Conservation (phyloP, 2,797 vertebrate genomes). For the Staurois parvus region DNA sequence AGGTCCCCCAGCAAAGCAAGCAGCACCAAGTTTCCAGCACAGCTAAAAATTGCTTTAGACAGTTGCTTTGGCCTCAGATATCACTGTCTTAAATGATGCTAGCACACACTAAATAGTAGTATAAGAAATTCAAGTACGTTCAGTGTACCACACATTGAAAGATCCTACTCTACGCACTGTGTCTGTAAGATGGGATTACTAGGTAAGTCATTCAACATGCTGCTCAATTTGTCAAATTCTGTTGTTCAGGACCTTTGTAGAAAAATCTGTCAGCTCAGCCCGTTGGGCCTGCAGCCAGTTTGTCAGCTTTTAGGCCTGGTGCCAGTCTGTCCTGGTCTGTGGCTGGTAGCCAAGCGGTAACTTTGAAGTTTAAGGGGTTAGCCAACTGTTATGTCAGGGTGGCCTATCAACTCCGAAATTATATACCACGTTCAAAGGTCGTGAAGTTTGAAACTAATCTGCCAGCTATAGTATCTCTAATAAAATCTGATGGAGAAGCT, state of each 20-base stretch:
- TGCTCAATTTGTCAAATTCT: slow-evolving; percentile 82
- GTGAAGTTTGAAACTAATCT: slow-evolving; percentile 77
- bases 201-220: slow-evolving; percentile 71
- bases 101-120: neutral
- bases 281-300: slow-evolving; percentile 87
- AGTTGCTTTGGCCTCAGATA: neutral
- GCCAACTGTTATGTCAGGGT: slow-evolving; percentile 90
- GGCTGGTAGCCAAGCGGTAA: slow-evolving; percentile 90
- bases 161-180: neutral
- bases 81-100: neutral
- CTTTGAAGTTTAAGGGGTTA: slow-evolving; percentile 92
- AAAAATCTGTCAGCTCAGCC: slow-evolving; percentile 84
- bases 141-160: neutral
- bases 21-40: too few relatives aligned
- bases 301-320: slow-evolving; percentile 86
- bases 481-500: slow-evolving; percentile 78
- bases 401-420: slow-evolving; percentile 86
- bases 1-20: neutral
- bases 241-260: slow-evolving; percentile 87
- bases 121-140: neutral
- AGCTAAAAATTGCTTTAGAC: neutral
- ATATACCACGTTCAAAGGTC: slow-evolving; percentile 82
- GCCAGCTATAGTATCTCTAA: slow-evolving; percentile 77
- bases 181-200: slow-evolving; percentile 68
- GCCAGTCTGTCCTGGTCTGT: slow-evolving; percentile 93